Base-by-base conservation (phyloP, 1,140 invertebrate genomes). In the Nymphalis io region DNA sequence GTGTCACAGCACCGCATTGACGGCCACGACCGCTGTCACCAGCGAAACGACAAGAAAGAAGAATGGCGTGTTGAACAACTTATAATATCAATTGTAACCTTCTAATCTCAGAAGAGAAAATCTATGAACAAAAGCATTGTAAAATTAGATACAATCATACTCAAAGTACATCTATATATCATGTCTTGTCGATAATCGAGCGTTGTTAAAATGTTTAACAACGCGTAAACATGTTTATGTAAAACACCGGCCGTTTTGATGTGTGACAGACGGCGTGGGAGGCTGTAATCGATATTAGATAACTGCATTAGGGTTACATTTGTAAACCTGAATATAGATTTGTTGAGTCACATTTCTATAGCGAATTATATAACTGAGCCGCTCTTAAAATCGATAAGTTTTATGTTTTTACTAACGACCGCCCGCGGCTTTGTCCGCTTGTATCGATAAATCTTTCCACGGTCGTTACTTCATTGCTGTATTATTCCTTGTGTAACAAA, bases 271-370 rank as follows among this genome's bases (percentile, higher is more conserved):
- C 63, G 23, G 79, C 76, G 84, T 86, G 80, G 84, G 84, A 83
- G 77, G 75, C 75, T 71, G 72, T 74, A 83, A 86, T 81, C 76
- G 82, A 81, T 82, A 83, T 87, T 87, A 85, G 80, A 87, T 87
- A 87, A 87, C 78, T 74, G 76, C 74, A 80, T 81, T 80, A 78
- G 73, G 65, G 75, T 82, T 76, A 83, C 80, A 85, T 83, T 82
- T 81, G 80, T 83, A 77, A 80, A 75, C 74, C 65, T 73, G 78
- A 74, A 81, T 73, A 73, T 69, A 60, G 71, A 70, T 66, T 73
- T 72, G 74, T 81, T 73, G 72, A 77, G 73, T 79, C 78, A 79
- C 74, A 78, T 73, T 73, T 75, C 68, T 71, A 70, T 66, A 70
- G 58, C 48, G 60, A 71, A 64, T 79, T 77, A 74, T 73, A 72